Base-by-base conservation (phyloP, 2,113 vertebrate genomes). In the Psittacara wagleri region DNA sequence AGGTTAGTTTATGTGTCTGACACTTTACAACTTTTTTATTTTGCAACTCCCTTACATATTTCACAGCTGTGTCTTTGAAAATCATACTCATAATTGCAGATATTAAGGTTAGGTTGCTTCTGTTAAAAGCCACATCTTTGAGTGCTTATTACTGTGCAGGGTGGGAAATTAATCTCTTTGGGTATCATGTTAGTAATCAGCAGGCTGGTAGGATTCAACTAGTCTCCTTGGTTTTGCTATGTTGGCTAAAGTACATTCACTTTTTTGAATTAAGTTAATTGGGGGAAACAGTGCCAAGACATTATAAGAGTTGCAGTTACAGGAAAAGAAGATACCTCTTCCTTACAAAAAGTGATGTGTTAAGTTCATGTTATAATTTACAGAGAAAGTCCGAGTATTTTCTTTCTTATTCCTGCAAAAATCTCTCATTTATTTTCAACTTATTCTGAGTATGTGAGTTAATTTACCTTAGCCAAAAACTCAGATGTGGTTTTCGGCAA, bases 41-140 rank as follows among this genome's bases (percentile, higher is more conserved):
- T 96, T 94, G 54, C 43, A 93, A 57, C 28, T 78, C 18, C n/a
- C 72, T n/a, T 82, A 44, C 86, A 88, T 79, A 66, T 94, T 95
- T 96, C 92, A 84, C 62, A 93, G 57, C 24, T 92, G 73, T 92
- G 80, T 95, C 80, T 17, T 7, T 88, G 83, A 62, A 94, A 95
- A 91, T 57, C 77, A 67, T 18, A 41, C 51, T 86, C 80, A 86
- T 96, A 88, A 93, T 95, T 96, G 57, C 41, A 82, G 57, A 86
- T 78, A 91, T 96, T 93, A 88, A 92, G 76, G 69, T 92, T 93
- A 93, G 95, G 66, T 67, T 93, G 17, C 8, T 88, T 49, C 73
- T 90, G 69, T 92, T 72, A 83, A 90, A 96, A 94, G 55, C 61
- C 88, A 52, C 43, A 75, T 78, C 73, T 95, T 46, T 91, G 88